Evolutionary conservation across 2,113 vertebrate species (phyloP).

Genomic region (Colius striatus): DNA sequence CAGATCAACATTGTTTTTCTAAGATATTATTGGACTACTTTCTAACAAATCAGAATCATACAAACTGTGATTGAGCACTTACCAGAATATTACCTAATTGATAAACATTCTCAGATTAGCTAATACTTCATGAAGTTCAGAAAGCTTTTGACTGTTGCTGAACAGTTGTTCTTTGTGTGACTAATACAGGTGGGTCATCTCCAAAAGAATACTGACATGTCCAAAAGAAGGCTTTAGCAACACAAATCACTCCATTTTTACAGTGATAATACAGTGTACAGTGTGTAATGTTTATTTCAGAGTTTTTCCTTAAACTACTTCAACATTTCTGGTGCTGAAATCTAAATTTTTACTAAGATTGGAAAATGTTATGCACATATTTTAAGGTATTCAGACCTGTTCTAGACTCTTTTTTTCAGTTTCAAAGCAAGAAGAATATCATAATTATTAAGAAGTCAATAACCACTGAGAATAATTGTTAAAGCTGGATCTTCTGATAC

Average conservation of each 20-base stretch:
- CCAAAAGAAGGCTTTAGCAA: not conserved
- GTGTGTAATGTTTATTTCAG: not conserved
- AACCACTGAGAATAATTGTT: not conserved
- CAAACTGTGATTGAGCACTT: not conserved
- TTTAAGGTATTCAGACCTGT: not conserved
- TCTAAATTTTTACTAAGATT: not conserved
- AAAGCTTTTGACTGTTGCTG: not conserved
- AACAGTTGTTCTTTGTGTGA: not conserved
- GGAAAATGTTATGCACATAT: not conserved
- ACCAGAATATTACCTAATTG: not conserved
- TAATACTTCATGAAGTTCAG: not conserved
- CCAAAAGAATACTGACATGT: not conserved
- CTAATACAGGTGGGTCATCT: not conserved
- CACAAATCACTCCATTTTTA: not conserved
- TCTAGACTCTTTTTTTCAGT: not conserved
- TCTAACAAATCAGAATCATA: not conserved
- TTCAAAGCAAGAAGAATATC: not conserved
- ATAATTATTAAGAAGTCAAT: not conserved
- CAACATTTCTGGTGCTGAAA: not conserved
- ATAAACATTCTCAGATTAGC: not conserved
- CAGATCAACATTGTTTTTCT: not conserved
- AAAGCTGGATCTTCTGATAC: not conserved
- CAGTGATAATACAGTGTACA: not conserved
- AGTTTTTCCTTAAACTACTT: not conserved
- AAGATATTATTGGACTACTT: not conserved